These are phyloP conservation scores for Leucopsar rothschildi DNA, from an alignment of 2,113 vertebrate species.

Conservation along the genomic window DNA sequence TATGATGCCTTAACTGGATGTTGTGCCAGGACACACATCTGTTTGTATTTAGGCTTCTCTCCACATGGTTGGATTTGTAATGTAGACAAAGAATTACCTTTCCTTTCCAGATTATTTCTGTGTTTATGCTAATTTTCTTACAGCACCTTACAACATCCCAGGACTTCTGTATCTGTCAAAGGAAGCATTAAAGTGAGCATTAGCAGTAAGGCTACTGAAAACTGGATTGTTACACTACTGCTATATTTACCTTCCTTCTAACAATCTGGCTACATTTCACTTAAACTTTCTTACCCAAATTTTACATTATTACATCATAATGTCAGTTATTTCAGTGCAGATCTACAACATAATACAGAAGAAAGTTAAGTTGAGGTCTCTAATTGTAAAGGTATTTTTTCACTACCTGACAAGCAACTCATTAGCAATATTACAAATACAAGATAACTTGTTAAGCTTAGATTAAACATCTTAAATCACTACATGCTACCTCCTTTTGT, in stretches of 20 bases:
- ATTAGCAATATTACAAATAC: not conserved
- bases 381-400: slow-evolving; percentile 10
- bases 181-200: not conserved
- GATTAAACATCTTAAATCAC: not conserved
- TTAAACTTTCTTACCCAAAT: not conserved
- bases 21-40: not conserved
- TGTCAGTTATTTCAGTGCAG: not conserved
- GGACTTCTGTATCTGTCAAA: not conserved
- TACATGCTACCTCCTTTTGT: not conserved
- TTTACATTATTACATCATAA: not conserved
- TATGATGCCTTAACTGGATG: not conserved
- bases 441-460: not conserved
- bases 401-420: not conserved
- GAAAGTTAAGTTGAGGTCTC: not conserved
- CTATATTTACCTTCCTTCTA: not conserved
- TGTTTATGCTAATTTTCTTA: not conserved
- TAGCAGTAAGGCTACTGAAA: not conserved
- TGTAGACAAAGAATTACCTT: not conserved
- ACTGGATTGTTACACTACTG: not conserved
- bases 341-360: not conserved
- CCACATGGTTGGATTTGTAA: not conserved
- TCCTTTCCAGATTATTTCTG: not conserved
- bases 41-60: not conserved
- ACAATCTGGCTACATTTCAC: not conserved
- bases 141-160: not conserved